These are phyloP conservation scores for Rhabditoides inermis DNA, from an alignment of 2,888 invertebrate species.

Conservation along the genomic window DNA sequence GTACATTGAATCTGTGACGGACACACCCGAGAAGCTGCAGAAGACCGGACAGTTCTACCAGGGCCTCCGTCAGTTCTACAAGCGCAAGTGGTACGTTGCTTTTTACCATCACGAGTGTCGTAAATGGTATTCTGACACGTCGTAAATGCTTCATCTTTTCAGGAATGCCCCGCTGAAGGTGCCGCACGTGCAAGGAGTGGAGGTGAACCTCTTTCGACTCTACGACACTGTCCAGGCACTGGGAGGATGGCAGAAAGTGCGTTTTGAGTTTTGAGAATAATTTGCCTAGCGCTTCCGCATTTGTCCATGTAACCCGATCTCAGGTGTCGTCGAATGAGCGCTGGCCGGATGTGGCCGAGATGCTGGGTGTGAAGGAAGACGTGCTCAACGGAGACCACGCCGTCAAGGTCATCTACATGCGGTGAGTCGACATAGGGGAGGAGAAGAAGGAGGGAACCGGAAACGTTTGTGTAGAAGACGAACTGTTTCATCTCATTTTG, in stretches of 20 bases:
- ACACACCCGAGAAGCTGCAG: conserved; percentile 58
- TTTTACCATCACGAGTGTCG: conserved; percentile 64
- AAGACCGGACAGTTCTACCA: conserved; percentile 53
- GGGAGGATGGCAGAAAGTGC: conserved; percentile 90
- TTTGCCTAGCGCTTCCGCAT: neutral
- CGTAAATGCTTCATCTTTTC: neutral
- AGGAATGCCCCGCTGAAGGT: conserved; percentile 56
- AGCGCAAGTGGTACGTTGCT: conserved; percentile 59
- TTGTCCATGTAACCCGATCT: neutral
- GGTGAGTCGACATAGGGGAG: conserved; percentile 18
- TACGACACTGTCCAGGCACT: conserved; percentile 82
- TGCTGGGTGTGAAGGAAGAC: conserved; percentile 63
- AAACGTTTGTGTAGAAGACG: neutral
- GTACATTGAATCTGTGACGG: conserved; percentile 35
- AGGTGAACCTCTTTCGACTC: conserved; percentile 81
- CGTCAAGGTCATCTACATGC: conserved; percentile 60
- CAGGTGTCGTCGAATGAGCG: conserved; percentile 35
- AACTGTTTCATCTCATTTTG: too few relatives aligned
- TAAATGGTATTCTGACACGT: neutral
- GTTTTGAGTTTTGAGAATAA: neutral
- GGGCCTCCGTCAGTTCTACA: conserved; percentile 42
- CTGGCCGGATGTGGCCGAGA: conserved; percentile 44
- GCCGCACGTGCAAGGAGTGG: conserved; percentile 76
- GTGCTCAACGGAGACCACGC: conserved; percentile 82
- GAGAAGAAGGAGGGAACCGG: neutral